Evolutionary conservation across 1,140 invertebrate genomes (phyloP).

Genomic region (Achatina immaculata): DNA sequence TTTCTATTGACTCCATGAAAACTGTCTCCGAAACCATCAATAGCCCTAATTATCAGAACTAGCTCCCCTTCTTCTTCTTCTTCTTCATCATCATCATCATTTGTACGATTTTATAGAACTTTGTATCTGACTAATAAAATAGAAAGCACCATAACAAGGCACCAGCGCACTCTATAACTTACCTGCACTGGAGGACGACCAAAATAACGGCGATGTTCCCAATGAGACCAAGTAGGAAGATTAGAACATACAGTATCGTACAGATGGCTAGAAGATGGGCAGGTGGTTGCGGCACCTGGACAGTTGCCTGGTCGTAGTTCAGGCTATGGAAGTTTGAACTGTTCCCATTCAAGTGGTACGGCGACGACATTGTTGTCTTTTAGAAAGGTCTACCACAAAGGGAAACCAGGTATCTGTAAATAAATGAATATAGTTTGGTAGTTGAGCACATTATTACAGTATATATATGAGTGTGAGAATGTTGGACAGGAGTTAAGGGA

Average conservation of each 20-base stretch:
- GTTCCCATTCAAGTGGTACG: neutral
- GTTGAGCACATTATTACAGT: neutral
- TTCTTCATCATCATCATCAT: neutral
- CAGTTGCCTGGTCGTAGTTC: neutral
- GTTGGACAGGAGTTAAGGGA: neutral
- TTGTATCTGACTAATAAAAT: neutral
- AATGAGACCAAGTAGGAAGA: conserved; percentile 53
- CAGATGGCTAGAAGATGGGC: conserved; percentile 80
- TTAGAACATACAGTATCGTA: conserved; percentile 51
- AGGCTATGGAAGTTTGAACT: neutral
- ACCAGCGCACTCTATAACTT: neutral
- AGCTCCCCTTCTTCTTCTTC: neutral
- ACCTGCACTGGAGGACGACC: conserved; percentile 50
- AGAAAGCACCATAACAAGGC: neutral
- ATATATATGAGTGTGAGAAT: neutral
- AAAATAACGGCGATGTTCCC: conserved; percentile 55
- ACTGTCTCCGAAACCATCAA: neutral
- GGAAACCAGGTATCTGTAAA: neutral
- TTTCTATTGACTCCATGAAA: neutral
- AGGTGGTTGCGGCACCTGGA: conserved; percentile 74
- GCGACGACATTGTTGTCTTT: neutral
- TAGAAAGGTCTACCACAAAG: neutral
- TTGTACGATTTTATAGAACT: neutral
- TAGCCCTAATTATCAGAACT: neutral
- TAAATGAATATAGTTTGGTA: neutral